Conservation (phyloP, 2,888 invertebrate genomes). For the Torymus auratus region DNA sequence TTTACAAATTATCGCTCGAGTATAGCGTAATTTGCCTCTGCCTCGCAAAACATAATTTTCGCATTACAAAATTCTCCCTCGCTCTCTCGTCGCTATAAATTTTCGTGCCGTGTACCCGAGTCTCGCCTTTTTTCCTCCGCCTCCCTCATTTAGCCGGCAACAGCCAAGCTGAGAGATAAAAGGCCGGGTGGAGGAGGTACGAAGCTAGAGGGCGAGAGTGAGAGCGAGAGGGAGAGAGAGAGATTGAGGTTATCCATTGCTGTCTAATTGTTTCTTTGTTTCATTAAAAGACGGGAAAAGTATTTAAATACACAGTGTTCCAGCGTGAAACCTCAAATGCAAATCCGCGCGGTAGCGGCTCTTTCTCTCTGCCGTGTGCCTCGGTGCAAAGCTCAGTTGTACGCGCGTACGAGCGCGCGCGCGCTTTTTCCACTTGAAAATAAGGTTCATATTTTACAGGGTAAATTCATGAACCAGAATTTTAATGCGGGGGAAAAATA, state of each 20-base stretch:
- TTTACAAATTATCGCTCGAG: too few relatives aligned
- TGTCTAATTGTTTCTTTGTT: constrained; percentile 51
- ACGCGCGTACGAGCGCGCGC: not conserved
- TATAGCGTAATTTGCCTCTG: not conserved
- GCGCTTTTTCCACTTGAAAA: constrained; percentile 47
- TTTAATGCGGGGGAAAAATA: constrained; percentile 45
- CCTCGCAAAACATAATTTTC: constrained; percentile 11
- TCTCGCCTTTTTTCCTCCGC: too few relatives aligned
- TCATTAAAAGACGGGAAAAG: constrained; percentile 46
- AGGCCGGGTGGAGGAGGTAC: too few relatives aligned
- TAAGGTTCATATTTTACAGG: constrained; percentile 51
- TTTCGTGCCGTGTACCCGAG: too few relatives aligned
- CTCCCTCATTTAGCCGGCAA: too few relatives aligned
- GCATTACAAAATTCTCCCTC: not conserved
- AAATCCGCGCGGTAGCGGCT: constrained; percentile 23
- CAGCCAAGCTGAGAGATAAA: too few relatives aligned
- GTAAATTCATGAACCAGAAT: constrained; percentile 47
- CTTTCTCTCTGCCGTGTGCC: not conserved
- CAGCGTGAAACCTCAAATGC: constrained; percentile 43
- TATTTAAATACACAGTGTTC: constrained; percentile 44
- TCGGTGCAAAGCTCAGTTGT: constrained; percentile 1
- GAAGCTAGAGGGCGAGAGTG: not conserved
- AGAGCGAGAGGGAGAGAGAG: not conserved
- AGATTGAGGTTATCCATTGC: not conserved
- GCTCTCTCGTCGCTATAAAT: too few relatives aligned